Evolutionary conservation across 2,888 invertebrate species (phyloP), one percentile per base, ranked within the genome.

Genomic region (Tetragonisca angustula): DNA sequence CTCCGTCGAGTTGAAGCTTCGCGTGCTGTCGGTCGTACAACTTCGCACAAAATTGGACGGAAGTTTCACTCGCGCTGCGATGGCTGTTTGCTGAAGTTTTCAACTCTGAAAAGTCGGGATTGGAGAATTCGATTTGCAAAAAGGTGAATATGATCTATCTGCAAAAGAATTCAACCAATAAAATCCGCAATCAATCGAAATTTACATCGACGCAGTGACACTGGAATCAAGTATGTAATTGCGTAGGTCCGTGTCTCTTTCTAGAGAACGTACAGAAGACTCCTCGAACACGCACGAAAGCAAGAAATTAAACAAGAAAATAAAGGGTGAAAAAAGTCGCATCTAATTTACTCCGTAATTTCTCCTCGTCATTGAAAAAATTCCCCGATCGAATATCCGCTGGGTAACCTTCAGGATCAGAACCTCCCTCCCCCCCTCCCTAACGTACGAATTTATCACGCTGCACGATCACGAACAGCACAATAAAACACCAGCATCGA

Each of bases 401-500:
- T 13, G 11, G 24, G 27, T 72, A 72, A 15, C 43, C n/a, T n/a
- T n/a, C n/a, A n/a, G n/a, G 43, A 72, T 61, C 59, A 61, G 27
- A 49, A 49, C 27, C 27, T 49, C 21, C 21, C 49, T 27, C 24
- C 1, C 21, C 49, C 49, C 24, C 1, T 21, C 71, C 59, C 59
- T 13, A 32, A 24, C 32, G 32, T 32, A 59, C 59, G 49, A 73
- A 73, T 73, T 73, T 73, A 73, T 73, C 74, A 24, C 43, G 5
- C 52, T 2, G 4, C 19, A 4, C 24, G 36, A 32, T 61, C 61
- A 73, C 72, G 61, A 68, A 36, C n/a, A 27, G 59, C 52, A 49
- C 75, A 75, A 75, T 68, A 76, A 59, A 68, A 68, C 59, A 68
- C n/a, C 62, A 21, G 50, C 49, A 49, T 76, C 75, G 75, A 76